Evolutionary conservation across 2,888 invertebrate genomes (phyloP), one percentile per base, ranked within the genome.

Genomic region (Strigamia transsilvanica): DNA sequence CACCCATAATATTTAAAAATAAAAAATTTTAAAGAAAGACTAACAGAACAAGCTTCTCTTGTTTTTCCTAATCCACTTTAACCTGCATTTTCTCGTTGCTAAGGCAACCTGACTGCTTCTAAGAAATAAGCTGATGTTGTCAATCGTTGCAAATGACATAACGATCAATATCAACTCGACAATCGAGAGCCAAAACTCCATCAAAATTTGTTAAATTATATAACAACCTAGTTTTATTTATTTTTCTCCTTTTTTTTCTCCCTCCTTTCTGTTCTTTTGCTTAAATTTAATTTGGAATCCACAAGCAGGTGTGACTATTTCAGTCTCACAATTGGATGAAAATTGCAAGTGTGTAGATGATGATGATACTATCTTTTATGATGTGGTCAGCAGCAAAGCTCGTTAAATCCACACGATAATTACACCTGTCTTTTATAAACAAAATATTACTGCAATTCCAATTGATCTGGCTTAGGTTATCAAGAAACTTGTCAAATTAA

Each of bases 301-400:
- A 66, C 61, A 23, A 66, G 61, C 21, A 66, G 61, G n/a, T 66
- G 61, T 66, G 18, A 66, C 10, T 21, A 21, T 23, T 66, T 21
- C 18, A n/a, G 46, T n/a, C 13, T 2, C 18, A 10, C 61, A 66
- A 66, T 66, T 23, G 61, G 61, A 21, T 21, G 61, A 66, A 61
- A 21, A 66, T 23, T 66, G 61, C 61, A 66, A 66, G 21, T 12
- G 61, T 23, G 61, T 66, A 13, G 46, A 66, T 38, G 38, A 38
- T 38, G 23, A 66, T 66, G 61, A 66, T 66, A 12, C 61, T 12
- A 66, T 66, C 61, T 66, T 66, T 66, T 66, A 66, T 66, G 61
- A 66, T 66, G 61, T 66, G 61, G 61, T 66, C 61, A 66, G 61
- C 61, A 66, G 61, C 46, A 23, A 66, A 66, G 61, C 61, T 66